A percentile compares a stretch with the other conserved stretches of the same genome.
phyloP scores from a whole-genome alignment of 2,797 vertebrate genomes.

The Mormyrops attenuatus region DNA sequence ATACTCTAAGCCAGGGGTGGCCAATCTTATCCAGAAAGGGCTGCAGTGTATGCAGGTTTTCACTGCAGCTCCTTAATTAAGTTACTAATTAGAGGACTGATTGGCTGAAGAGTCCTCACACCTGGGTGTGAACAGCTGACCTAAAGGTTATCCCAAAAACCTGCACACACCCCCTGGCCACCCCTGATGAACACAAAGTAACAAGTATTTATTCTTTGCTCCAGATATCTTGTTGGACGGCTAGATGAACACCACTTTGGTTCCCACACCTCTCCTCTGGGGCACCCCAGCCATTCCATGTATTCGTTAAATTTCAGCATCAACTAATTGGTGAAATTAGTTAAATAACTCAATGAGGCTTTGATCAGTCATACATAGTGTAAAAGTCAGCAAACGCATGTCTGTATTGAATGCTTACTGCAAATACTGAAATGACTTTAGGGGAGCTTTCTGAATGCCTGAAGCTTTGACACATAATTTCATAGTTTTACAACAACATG shows the following conservation, averaged over 20 bases:
- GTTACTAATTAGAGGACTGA: neutral
- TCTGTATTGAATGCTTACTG: neutral
- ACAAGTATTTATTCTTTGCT: neutral
- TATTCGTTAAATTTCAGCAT: neutral
- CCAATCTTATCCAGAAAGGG: too few species aligned
- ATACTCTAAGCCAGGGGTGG: too few species aligned
- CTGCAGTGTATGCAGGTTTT: too few species aligned
- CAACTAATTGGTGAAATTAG: neutral
- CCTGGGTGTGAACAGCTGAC: neutral
- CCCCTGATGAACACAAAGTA: neutral
- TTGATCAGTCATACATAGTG: neutral
- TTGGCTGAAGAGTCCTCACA: neutral
- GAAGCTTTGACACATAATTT: neutral
- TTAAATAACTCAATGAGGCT: neutral
- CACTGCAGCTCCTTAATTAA: too few species aligned
- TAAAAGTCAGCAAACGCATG: neutral
- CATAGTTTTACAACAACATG: neutral
- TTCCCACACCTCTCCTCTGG: neutral
- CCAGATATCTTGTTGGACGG: neutral
- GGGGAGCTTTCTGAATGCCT: neutral
- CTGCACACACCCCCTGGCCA: neutral
- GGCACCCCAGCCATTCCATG: neutral
- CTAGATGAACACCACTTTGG: neutral
- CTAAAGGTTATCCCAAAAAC: neutral
- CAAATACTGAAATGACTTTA: neutral